Percentiles rank a stretch among this genome's conserved stretches.
Evolutionary conservation across 2,888 invertebrate species (phyloP).

Genomic region (Diplazon laetatorius): DNA sequence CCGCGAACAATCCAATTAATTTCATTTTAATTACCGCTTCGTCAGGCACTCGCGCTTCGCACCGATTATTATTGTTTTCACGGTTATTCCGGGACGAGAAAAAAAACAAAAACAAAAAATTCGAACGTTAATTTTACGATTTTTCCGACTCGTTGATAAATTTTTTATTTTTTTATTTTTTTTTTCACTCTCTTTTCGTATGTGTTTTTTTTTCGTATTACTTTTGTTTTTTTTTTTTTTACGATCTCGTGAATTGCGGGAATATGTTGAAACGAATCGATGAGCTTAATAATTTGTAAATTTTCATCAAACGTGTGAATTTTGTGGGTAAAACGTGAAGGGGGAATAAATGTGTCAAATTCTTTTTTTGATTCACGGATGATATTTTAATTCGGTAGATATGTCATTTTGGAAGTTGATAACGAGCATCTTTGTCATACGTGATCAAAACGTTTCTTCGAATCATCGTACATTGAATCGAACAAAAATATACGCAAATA

Average conservation of each 20-base stretch:
- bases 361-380: too few relatives aligned
- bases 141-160: slow-evolving; percentile 1
- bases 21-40: slow-evolving; percentile 79
- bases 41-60: slow-evolving; percentile 65
- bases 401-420: too few relatives aligned
- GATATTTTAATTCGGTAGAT: too few relatives aligned
- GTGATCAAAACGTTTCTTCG: too few relatives aligned
- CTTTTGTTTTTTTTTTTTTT: background rate
- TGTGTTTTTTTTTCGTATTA: too few relatives aligned
- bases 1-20: slow-evolving; percentile 77
- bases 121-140: slow-evolving; percentile 12
- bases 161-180: background rate
- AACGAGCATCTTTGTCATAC: too few relatives aligned
- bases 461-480: too few relatives aligned
- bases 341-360: too few relatives aligned
- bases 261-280: background rate
- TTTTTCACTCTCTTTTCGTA: background rate
- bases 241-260: background rate
- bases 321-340: too few relatives aligned
- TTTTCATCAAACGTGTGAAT: background rate
- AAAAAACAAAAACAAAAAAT: too few relatives aligned
- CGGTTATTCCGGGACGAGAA: slow-evolving; percentile 22
- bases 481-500: too few relatives aligned
- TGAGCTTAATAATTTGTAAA: background rate
- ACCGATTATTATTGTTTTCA: slow-evolving; percentile 72